phyloP scores from a whole-genome alignment of 2,888 invertebrate genomes.

The Myopa testacea region DNA sequence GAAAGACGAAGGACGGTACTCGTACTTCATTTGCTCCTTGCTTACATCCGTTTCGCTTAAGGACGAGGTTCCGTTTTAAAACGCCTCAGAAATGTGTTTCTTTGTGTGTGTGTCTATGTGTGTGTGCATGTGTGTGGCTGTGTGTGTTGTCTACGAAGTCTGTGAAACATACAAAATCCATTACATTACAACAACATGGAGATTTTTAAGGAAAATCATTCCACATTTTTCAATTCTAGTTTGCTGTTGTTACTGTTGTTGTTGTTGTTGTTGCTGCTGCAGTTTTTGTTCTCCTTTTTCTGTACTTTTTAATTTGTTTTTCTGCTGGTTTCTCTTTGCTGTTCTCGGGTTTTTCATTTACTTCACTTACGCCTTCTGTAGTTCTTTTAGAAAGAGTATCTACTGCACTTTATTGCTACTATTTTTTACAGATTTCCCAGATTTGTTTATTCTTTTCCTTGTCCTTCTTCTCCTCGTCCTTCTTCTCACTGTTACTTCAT shows the following conservation, averaged over 20 bases:
- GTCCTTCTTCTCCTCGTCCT: slow-evolving; percentile 1
- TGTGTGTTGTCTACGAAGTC: slow-evolving; percentile 25
- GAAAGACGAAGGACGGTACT: too few relatives aligned
- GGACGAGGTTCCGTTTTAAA: background rate
- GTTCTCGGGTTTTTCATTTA: too few relatives aligned
- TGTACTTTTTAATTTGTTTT: background rate
- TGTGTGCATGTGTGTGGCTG: too few relatives aligned
- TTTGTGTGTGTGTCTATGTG: too few relatives aligned
- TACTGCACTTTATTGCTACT: too few relatives aligned
- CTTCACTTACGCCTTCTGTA: too few relatives aligned
- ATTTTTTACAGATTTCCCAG: too few relatives aligned
- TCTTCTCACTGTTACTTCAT: background rate
- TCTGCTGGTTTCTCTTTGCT: too few relatives aligned
- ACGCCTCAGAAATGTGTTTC: background rate
- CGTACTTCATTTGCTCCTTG: background rate
- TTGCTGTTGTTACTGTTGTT: background rate
- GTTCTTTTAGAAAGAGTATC: too few relatives aligned
- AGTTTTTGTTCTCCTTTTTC: background rate
- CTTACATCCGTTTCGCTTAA: background rate
- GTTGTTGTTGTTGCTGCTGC: background rate
- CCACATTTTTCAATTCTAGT: too few relatives aligned
- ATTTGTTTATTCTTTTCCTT: background rate
- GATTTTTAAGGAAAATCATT: too few relatives aligned
- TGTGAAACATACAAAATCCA: slow-evolving; percentile 30
- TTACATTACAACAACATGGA: slow-evolving; percentile 11